Evolutionary conservation across 2,113 vertebrate genomes (phyloP).

Genomic region (Egretta garzetta): DNA sequence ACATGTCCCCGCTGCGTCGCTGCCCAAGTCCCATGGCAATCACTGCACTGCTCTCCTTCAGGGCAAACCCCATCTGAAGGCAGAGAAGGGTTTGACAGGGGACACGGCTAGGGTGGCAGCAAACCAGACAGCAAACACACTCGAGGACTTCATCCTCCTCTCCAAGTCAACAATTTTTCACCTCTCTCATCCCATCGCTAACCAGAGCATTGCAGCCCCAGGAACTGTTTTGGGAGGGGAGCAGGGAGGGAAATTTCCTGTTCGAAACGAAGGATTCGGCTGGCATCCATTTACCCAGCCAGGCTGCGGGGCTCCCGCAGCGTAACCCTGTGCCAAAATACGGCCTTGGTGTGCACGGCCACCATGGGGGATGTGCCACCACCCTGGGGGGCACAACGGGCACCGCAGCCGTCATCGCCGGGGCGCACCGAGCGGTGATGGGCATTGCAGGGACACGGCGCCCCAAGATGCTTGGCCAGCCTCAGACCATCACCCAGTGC

Average conservation of each 20-base stretch:
- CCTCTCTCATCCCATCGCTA: not conserved
- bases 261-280: not conserved
- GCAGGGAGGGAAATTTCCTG: not conserved
- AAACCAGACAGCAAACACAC: not conserved
- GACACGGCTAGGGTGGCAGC: not conserved
- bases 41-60: not conserved
- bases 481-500: rapidly evolving
- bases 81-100: not conserved
- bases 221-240: not conserved
- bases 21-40: not conserved
- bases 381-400: rapidly evolving
- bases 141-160: not conserved
- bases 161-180: not conserved
- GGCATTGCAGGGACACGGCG: rapidly evolving
- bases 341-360: rapidly evolving
- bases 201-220: not conserved
- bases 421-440: rapidly evolving
- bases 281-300: not conserved
- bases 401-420: rapidly evolving
- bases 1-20: rapidly evolving
- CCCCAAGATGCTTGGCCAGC: not conserved
- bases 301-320: not conserved
- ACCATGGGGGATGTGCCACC: rapidly evolving
- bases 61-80: not conserved
- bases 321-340: not conserved